Conservation (phyloP, 92 coral and sea anemone species). For the Zoanthus sansibaricus region DNA sequence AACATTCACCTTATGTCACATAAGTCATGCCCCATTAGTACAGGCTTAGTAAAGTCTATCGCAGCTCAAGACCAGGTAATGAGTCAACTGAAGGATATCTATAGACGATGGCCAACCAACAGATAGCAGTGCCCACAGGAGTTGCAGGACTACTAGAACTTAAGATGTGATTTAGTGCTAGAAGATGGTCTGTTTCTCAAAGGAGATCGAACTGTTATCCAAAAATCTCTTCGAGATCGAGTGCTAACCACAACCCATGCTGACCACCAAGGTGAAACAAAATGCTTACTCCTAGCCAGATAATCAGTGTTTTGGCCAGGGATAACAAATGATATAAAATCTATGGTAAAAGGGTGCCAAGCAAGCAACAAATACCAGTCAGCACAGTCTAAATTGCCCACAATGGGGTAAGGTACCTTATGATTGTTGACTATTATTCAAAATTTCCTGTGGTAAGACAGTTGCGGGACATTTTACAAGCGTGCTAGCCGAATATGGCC, state of each 20-base stretch:
- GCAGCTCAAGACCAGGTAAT: neutral
- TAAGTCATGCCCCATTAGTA: neutral
- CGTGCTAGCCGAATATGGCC: conserved; percentile 57
- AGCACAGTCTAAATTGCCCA: conserved; percentile 30
- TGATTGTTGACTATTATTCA: conserved; percentile 63
- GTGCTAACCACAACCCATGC: neutral
- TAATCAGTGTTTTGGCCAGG: conserved; percentile 12
- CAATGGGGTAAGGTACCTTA: neutral
- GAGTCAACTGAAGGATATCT: neutral
- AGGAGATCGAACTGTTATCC: conserved; percentile 41
- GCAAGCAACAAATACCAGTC: conserved; percentile 53
- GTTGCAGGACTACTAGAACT: conserved; percentile 66
- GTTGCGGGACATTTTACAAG: conserved; percentile 34
- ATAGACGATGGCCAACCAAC: neutral
- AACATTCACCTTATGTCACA: conserved; percentile 1
- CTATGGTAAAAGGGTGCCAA: conserved; percentile 39
- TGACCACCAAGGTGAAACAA: neutral
- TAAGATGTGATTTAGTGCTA: conserved; percentile 66
- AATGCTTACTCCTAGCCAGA: too few relatives aligned
- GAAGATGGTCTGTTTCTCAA: conserved; percentile 63
- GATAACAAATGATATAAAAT: conserved; percentile 7
- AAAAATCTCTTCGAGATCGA: neutral
- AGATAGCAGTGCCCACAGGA: conserved; percentile 60
- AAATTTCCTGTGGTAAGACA: conserved; percentile 62
- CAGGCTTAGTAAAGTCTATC: neutral